Evolutionary conservation across 2,113 vertebrate species (phyloP).

Genomic region (Grammomys surdaster): DNA sequence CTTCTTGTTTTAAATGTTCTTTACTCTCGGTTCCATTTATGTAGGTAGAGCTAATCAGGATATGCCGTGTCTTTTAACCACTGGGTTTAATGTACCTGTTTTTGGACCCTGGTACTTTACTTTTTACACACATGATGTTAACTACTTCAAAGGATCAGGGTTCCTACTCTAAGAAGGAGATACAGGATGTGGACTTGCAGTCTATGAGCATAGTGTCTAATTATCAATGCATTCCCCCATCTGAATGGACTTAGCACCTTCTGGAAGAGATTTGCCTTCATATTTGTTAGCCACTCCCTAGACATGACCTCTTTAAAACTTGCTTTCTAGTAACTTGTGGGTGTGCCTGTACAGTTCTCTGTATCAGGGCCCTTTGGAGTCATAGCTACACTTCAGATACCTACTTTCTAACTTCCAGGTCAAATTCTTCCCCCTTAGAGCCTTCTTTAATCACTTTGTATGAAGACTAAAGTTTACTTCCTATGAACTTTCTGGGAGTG

Average conservation of each 20-base stretch:
- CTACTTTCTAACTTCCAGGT: background rate
- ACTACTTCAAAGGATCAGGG: conserved; percentile 69
- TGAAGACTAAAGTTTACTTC: conserved; percentile 32
- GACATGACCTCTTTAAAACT: conserved; percentile 70
- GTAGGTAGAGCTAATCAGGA: conserved; percentile 81
- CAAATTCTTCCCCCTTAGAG: background rate
- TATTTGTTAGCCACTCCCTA: conserved; percentile 75
- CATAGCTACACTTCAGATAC: background rate
- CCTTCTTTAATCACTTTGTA: conserved; percentile 20
- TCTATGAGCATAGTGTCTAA: conserved; percentile 72
- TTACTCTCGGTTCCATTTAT: conserved; percentile 86
- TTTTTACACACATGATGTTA: conserved; percentile 73
- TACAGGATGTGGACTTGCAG: conserved; percentile 73
- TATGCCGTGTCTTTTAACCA: conserved; percentile 47
- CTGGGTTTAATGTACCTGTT: conserved; percentile 76
- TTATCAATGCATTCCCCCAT: conserved; percentile 81
- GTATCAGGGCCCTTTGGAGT: background rate
- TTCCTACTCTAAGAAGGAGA: conserved; percentile 74
- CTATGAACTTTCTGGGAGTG: conserved; percentile 21
- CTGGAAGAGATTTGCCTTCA: conserved; percentile 68
- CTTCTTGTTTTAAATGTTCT: conserved; percentile 82
- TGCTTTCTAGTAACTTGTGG: conserved; percentile 79
- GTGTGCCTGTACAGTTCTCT: conserved; percentile 30
- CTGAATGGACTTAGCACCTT: conserved; percentile 77
- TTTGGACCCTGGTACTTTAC: conserved; percentile 76